Conservation (phyloP, 1,140 invertebrate genomes). For the Homalodisca vitripennis region DNA sequence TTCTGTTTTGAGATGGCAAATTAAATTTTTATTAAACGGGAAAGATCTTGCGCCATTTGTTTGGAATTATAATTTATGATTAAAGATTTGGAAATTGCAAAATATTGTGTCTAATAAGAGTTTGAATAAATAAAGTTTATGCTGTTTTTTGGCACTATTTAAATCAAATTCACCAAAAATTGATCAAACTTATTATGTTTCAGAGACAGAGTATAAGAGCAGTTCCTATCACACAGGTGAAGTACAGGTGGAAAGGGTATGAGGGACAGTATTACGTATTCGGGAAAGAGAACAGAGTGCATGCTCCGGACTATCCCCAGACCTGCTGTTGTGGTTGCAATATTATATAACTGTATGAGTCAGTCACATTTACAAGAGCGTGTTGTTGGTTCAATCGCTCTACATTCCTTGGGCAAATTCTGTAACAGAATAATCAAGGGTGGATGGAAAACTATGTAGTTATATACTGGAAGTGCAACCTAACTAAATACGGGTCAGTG, state of each 20-base stretch:
- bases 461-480: background rate
- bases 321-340: conserved; percentile 56
- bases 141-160: too few relatives aligned
- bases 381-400: background rate
- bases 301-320: conserved; percentile 56
- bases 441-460: background rate
- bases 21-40: too few relatives aligned
- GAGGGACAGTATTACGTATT: conserved; percentile 53
- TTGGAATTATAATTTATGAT: too few relatives aligned
- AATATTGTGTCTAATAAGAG: too few relatives aligned
- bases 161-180: too few relatives aligned
- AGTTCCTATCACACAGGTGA: conserved; percentile 52
- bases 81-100: too few relatives aligned
- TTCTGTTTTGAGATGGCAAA: too few relatives aligned
- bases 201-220: conserved; percentile 55
- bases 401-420: background rate
- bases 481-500: background rate
- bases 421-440: background rate
- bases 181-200: too few relatives aligned
- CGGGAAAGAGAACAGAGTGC: conserved; percentile 53
- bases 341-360: conserved; percentile 43
- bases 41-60: too few relatives aligned
- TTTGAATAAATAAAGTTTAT: too few relatives aligned
- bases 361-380: too few relatives aligned
- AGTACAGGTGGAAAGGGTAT: conserved; percentile 51